Conservation (phyloP, 2,113 vertebrate species). For the Pelvicachromis taeniatus region DNA sequence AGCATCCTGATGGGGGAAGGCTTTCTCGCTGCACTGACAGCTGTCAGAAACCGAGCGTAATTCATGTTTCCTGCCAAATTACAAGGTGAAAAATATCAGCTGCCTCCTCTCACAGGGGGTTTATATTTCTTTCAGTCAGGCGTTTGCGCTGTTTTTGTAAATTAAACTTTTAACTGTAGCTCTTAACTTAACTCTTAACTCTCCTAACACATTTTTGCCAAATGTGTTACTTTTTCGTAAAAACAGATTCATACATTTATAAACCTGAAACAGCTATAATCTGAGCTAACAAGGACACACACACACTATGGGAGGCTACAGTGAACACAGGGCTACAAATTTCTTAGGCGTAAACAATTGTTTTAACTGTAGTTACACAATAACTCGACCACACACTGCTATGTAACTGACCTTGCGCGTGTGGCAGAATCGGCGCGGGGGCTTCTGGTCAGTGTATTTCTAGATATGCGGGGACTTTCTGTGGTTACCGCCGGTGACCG, state of each 20-base stretch:
- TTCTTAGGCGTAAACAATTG: fast-evolving
- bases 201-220: too few relatives aligned
- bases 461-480: fast-evolving
- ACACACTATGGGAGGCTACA: fast-evolving
- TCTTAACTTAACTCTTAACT: too few relatives aligned
- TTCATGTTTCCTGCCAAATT: conserved; percentile 80
- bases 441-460: conserved; percentile 45
- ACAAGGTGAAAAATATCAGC: neutral
- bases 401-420: conserved; percentile 42
- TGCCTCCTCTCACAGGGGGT: neutral
- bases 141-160: fast-evolving
- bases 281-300: neutral
- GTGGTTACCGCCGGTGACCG: fast-evolving
- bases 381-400: neutral
- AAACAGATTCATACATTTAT: neutral
- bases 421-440: neutral
- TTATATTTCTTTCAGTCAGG: neutral
- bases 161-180: neutral
- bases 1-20: conserved; percentile 80
- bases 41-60: conserved; percentile 85
- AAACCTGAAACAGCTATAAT: neutral
- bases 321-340: neutral
- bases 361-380: neutral
- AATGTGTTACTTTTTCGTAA: neutral
- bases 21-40: conserved; percentile 81